These are phyloP conservation scores for Dinomys branickii DNA, from an alignment of 2,113 vertebrate species.

Conservation along the genomic window DNA sequence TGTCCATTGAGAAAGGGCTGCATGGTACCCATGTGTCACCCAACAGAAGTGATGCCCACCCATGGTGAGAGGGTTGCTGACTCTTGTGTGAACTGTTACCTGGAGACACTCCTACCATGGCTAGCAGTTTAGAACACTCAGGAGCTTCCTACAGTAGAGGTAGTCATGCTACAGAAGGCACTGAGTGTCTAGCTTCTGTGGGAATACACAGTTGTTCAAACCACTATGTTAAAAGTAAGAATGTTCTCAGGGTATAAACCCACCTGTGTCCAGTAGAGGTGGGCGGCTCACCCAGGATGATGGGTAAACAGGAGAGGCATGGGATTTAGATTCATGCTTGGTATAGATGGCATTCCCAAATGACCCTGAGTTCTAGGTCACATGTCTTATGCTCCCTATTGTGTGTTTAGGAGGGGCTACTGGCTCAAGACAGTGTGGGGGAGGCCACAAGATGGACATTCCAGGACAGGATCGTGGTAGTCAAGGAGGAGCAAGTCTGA, in stretches of 20 bases:
- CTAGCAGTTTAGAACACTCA: background rate
- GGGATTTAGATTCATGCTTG: background rate
- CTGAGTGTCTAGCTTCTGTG: rapidly evolving
- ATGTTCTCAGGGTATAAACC: background rate
- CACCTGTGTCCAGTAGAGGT: background rate
- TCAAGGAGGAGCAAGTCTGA: background rate
- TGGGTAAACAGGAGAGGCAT: background rate
- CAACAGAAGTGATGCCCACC: background rate
- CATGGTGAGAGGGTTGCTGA: rapidly evolving
- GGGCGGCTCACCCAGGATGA: too few species aligned
- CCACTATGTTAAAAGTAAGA: rapidly evolving
- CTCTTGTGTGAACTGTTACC: rapidly evolving
- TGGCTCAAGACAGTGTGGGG: background rate
- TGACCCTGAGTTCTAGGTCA: background rate
- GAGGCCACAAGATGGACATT: rapidly evolving
- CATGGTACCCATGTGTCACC: too few species aligned
- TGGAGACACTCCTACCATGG: background rate
- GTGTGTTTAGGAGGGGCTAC: rapidly evolving
- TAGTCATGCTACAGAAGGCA: rapidly evolving
- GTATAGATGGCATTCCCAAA: too few species aligned
- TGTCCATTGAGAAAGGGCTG: rapidly evolving
- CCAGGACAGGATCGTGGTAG: too few species aligned
- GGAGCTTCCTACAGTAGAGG: background rate
- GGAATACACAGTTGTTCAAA: too few species aligned
- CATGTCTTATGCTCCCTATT: background rate